Conservation (phyloP, 2,113 vertebrate species). For the Elaphurus davidianus region DNA sequence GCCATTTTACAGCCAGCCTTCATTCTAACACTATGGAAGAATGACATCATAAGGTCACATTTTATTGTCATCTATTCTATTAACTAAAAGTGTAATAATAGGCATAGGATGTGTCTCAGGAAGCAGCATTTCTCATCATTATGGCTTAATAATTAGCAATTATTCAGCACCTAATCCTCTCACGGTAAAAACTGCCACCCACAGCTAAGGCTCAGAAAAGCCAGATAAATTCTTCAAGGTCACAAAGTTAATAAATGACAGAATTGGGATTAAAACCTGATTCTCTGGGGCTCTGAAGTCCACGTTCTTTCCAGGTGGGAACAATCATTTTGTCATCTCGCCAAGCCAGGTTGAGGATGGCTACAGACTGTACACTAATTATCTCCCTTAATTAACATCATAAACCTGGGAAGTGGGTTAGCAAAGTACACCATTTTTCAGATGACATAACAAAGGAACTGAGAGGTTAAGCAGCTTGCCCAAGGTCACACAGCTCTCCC, state of each 20-base stretch:
- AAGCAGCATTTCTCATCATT: neutral
- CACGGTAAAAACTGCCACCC: neutral
- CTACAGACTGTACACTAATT: neutral
- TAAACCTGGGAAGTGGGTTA: neutral
- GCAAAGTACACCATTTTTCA: neutral
- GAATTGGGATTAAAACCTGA: neutral
- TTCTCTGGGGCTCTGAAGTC: neutral
- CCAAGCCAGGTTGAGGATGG: neutral
- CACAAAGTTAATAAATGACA: constrained; percentile 23
- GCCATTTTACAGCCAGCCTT: neutral
- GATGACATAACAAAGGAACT: neutral
- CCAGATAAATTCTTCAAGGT: neutral
- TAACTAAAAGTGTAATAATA: neutral
- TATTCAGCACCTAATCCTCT: neutral
- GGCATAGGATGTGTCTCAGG: neutral
- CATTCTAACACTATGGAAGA: neutral
- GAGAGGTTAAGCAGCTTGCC: neutral
- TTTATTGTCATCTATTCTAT: neutral
- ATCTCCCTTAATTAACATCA: neutral
- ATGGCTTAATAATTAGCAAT: neutral
- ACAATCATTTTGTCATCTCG: neutral
- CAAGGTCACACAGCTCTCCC: neutral
- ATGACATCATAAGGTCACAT: neutral
- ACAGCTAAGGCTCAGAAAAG: neutral
- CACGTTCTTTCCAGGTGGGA: neutral